A percentile compares a stretch with the other conserved stretches of the same genome.
Evolutionary conservation across 2,888 invertebrate genomes (phyloP).

Genomic region (Drosophila imparisetae): DNA sequence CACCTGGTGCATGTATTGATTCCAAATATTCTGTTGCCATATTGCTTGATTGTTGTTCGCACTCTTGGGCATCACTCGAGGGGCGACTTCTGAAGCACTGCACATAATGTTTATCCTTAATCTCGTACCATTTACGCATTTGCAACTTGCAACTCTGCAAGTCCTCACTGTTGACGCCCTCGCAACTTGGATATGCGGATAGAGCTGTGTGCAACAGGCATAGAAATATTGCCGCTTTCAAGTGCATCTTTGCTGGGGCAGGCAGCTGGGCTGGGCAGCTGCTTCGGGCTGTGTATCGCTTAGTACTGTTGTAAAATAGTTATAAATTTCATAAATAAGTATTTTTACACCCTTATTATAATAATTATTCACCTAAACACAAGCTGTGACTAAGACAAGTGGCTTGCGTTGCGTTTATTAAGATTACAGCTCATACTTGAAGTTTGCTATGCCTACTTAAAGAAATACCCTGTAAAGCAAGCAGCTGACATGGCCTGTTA

Average conservation of each 20-base stretch:
- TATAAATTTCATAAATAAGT: neutral
- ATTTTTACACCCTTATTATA: neutral
- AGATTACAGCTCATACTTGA: neutral
- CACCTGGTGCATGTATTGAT: no score
- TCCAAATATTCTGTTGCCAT: no score
- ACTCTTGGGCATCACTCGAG: neutral
- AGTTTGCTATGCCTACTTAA: neutral
- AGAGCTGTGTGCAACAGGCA: neutral
- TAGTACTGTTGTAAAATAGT: no score
- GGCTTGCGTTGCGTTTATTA: neutral
- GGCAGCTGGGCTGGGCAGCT: neutral
- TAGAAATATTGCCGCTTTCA: neutral
- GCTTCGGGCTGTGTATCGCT: neutral
- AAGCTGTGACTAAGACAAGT: neutral
- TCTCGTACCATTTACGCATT: neutral
- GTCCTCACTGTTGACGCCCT: neutral
- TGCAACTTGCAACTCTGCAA: neutral
- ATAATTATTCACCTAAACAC: neutral
- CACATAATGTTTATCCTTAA: neutral
- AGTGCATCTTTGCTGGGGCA: neutral
- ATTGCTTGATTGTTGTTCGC: no score
- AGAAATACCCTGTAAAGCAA: neutral
- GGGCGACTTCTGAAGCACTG: neutral
- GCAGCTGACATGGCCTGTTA: neutral
- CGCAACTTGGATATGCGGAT: neutral